A percentile compares a stretch with the other conserved stretches of the same genome.
Conservation (phyloP, 2,797 vertebrate species). For the Tokudaia tokunoshimensis region DNA sequence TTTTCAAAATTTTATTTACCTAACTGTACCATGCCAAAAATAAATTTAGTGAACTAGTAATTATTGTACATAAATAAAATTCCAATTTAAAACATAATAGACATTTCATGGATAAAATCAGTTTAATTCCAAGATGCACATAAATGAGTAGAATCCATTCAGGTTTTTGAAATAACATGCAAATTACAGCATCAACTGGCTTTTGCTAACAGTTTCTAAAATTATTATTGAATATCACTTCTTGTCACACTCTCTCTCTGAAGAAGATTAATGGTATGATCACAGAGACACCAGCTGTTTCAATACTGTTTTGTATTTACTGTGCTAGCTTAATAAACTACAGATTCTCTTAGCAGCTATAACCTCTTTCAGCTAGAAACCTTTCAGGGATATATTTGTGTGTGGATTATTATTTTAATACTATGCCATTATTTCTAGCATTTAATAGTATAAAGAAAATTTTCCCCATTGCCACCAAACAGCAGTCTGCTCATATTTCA, state of each 20-base stretch:
- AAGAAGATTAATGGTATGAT: conserved; percentile 71
- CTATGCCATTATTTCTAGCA: conserved; percentile 16
- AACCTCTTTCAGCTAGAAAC: conserved; percentile 61
- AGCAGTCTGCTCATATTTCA: neutral
- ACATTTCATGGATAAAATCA: conserved; percentile 34
- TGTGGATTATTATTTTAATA: conserved; percentile 50
- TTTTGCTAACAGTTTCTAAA: conserved; percentile 76
- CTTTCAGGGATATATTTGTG: conserved; percentile 21
- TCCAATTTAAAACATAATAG: conserved; percentile 35
- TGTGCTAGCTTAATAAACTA: conserved; percentile 74
- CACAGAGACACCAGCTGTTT: conserved; percentile 77
- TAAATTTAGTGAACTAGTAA: conserved; percentile 30
- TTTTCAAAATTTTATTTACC: conserved; percentile 23
- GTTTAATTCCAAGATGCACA: conserved; percentile 50
- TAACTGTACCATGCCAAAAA: neutral
- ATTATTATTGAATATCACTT: conserved; percentile 70
- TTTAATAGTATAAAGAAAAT: conserved; percentile 61
- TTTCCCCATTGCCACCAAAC: conserved; percentile 50
- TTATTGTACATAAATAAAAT: conserved; percentile 20
- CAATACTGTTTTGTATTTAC: conserved; percentile 81
- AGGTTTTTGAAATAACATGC: conserved; percentile 65
- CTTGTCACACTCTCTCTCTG: conserved; percentile 74
- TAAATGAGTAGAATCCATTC: neutral
- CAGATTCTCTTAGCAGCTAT: conserved; percentile 70
- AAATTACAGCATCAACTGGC: conserved; percentile 58